Percentiles rank a stretch among this genome's conserved stretches.
These are phyloP conservation scores for Protosalanx chinensis DNA, from an alignment of 2,797 vertebrate genomes.

Conservation along the genomic window DNA sequence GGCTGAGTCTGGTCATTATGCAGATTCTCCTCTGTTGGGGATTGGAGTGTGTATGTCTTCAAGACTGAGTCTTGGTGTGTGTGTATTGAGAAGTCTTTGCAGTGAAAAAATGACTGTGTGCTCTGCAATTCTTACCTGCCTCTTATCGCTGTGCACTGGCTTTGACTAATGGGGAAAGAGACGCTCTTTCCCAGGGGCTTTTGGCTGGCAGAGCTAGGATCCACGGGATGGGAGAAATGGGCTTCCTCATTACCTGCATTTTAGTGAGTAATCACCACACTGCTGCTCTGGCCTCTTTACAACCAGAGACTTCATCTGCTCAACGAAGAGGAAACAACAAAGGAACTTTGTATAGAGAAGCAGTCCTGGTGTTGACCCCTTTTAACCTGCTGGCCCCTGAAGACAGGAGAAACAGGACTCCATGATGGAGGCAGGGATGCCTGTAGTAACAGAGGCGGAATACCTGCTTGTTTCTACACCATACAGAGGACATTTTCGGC, in stretches of 20 bases:
- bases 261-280: constrained; percentile 42
- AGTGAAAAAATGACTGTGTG: constrained; percentile 17
- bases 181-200: constrained; percentile 21
- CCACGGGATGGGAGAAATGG: not conserved
- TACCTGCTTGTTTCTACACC: constrained; percentile 41
- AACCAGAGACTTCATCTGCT: constrained; percentile 34
- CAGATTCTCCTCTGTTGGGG: not conserved
- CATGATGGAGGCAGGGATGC: not conserved
- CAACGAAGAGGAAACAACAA: constrained; percentile 5
- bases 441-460: not conserved
- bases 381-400: not conserved
- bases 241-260: constrained; percentile 1
- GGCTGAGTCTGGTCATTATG: constrained; percentile 11
- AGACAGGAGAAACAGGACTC: not conserved
- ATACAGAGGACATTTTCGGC: constrained; percentile 36
- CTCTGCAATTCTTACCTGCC: not conserved
- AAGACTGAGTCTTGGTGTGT: not conserved
- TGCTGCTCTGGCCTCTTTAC: constrained; percentile 46
- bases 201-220: constrained; percentile 29
- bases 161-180: constrained; percentile 24
- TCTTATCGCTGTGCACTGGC: constrained; percentile 1
- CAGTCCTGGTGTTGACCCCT: not conserved
- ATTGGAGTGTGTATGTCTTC: not conserved
- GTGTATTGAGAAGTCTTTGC: not conserved
- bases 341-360: not conserved